Percentiles rank a stretch among this genome's conserved stretches.
Evolutionary conservation across 2,888 invertebrate genomes (phyloP).

Genomic region (Seira musarum): DNA sequence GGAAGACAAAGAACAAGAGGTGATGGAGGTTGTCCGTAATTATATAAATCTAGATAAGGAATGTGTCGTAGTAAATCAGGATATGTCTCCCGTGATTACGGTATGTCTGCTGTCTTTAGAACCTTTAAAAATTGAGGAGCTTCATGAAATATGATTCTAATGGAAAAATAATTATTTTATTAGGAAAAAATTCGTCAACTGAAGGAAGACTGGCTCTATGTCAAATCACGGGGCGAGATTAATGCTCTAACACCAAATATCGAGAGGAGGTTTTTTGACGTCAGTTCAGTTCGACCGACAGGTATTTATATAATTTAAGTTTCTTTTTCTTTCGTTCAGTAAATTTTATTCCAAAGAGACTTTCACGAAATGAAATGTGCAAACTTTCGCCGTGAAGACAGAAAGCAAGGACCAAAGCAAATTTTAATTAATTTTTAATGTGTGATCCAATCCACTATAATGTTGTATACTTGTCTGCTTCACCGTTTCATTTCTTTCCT

Average conservation of each 20-base stretch:
- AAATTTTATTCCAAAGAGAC: not conserved
- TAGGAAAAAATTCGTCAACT: constrained; percentile 76
- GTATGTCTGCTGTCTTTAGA: constrained; percentile 71
- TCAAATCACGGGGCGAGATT: constrained; percentile 70
- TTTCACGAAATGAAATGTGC: not conserved
- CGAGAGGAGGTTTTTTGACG: constrained; percentile 65
- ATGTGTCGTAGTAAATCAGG: constrained; percentile 73
- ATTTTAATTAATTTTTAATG: too few species aligned
- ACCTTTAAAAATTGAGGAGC: constrained; percentile 1
- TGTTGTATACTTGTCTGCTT: too few species aligned
- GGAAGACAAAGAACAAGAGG: constrained; percentile 77
- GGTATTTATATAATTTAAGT: constrained; percentile 28
- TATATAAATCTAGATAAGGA: constrained; percentile 78
- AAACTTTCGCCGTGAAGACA: not conserved
- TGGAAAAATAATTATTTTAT: too few species aligned
- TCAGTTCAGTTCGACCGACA: constrained; percentile 44
- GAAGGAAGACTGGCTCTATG: constrained; percentile 75
- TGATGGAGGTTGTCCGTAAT: constrained; percentile 78
- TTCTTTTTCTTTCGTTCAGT: not conserved
- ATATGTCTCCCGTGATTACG: constrained; percentile 74
- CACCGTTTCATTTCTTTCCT: not conserved
- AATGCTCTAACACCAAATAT: constrained; percentile 62
- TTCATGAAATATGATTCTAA: constrained; percentile 4
- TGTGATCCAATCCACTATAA: not conserved
- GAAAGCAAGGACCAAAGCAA: too few species aligned